Evolutionary conservation across 2,888 invertebrate genomes (phyloP).

Genomic region (Globia sparganii): DNA sequence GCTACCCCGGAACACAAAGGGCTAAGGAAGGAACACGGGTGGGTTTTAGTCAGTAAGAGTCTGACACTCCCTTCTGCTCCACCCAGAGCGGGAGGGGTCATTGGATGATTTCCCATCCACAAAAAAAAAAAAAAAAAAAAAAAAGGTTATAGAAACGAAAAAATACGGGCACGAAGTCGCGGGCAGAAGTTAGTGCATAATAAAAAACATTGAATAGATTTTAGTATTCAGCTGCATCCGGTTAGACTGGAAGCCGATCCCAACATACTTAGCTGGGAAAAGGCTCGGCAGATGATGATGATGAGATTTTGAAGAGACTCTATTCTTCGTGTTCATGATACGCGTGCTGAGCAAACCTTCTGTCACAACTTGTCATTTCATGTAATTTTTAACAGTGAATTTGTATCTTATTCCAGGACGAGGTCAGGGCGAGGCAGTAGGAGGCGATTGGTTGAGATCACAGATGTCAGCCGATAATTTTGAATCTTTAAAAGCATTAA

Average conservation of each 20-base stretch:
- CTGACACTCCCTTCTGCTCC: too few relatives aligned
- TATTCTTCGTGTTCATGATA: background rate
- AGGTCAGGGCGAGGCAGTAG: background rate
- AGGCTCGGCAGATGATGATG: background rate
- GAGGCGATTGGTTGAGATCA: background rate
- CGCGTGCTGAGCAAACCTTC: too few relatives aligned
- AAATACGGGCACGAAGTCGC: too few relatives aligned
- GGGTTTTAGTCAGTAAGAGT: too few relatives aligned
- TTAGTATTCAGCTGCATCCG: background rate
- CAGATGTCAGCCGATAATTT: background rate
- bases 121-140: too few relatives aligned
- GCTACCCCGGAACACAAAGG: too few relatives aligned
- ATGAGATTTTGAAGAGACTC: background rate
- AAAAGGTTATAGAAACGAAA: background rate
- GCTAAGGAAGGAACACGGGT: too few relatives aligned
- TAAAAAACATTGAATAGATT: too few relatives aligned
- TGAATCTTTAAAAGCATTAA: conserved; percentile 6
- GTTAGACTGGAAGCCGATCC: background rate
- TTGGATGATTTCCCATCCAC: too few relatives aligned
- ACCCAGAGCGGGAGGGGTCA: too few relatives aligned
- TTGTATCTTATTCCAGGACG: conserved; percentile 12
- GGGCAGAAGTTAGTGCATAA: too few relatives aligned
- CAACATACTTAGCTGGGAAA: background rate
- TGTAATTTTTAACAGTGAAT: background rate
- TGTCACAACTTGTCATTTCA: background rate